Conservation (phyloP, 1,140 invertebrate genomes). For the Aradophagus sp. region DNA sequence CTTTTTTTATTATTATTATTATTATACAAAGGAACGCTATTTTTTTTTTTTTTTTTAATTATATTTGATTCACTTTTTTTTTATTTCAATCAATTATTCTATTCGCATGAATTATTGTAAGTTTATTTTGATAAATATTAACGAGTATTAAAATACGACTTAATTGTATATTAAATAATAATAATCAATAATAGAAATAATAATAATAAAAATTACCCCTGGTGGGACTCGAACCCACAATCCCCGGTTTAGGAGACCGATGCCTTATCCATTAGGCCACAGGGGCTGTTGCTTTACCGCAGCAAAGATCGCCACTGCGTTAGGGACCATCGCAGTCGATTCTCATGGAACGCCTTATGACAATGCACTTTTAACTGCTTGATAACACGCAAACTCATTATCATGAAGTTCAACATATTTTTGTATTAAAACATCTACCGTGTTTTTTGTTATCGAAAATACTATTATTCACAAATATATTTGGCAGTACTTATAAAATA, state of each 20-base stretch:
- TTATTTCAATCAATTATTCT: not conserved
- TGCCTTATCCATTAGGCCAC: slow-evolving; percentile 4
- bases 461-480: too few species aligned
- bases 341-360: too few species aligned
- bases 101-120: too few species aligned
- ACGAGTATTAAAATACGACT: too few species aligned
- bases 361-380: too few species aligned
- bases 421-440: too few species aligned
- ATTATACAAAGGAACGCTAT: slow-evolving; percentile 5
- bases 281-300: not conserved
- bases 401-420: too few species aligned
- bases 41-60: slow-evolving; percentile 6
- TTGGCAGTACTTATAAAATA: too few species aligned
- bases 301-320: not conserved
- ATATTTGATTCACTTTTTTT: not conserved
- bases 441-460: too few species aligned
- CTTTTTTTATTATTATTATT: slow-evolving; percentile 15
- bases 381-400: too few species aligned
- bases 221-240: slow-evolving; percentile 2
- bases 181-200: not conserved
- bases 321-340: too few species aligned
- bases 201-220: not conserved
- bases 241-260: slow-evolving; percentile 4
- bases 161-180: not conserved
- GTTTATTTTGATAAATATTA: too few species aligned